Evolutionary conservation across 92 coral and sea anemone genomes (phyloP).

Genomic region (Porites evermanni): DNA sequence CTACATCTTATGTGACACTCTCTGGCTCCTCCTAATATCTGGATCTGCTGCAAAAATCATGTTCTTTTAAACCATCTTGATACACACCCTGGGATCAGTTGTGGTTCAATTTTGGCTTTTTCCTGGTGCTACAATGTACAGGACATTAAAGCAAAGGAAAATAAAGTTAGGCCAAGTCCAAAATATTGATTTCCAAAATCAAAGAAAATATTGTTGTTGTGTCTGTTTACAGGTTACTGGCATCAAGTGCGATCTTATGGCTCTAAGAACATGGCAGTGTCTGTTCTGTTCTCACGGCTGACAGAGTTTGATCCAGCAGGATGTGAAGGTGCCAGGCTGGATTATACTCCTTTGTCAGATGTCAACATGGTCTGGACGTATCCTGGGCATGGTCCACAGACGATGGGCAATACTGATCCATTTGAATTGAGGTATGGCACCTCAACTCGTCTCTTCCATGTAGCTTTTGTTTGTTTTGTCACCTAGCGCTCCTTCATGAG

Average conservation of each 20-base stretch:
- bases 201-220: background rate
- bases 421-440: constrained; percentile 82
- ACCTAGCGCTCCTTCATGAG: too few relatives aligned
- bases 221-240: constrained; percentile 88
- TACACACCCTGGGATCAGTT: too few relatives aligned
- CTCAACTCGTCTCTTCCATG: background rate
- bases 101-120: too few relatives aligned
- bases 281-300: constrained; percentile 93
- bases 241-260: constrained; percentile 98
- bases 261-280: constrained; percentile 94
- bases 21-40: too few relatives aligned
- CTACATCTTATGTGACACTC: too few relatives aligned
- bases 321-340: constrained; percentile 74
- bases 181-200: too few relatives aligned
- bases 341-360: constrained; percentile 77
- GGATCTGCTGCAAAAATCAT: too few relatives aligned
- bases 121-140: too few relatives aligned
- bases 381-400: constrained; percentile 96
- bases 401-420: constrained; percentile 95
- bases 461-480: background rate
- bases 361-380: constrained; percentile 98
- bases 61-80: too few relatives aligned
- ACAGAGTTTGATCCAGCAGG: constrained; percentile 79
- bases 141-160: too few relatives aligned
- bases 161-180: too few relatives aligned